phyloP scores from a whole-genome alignment of 2,797 vertebrate genomes.

The Molossus molossus region DNA sequence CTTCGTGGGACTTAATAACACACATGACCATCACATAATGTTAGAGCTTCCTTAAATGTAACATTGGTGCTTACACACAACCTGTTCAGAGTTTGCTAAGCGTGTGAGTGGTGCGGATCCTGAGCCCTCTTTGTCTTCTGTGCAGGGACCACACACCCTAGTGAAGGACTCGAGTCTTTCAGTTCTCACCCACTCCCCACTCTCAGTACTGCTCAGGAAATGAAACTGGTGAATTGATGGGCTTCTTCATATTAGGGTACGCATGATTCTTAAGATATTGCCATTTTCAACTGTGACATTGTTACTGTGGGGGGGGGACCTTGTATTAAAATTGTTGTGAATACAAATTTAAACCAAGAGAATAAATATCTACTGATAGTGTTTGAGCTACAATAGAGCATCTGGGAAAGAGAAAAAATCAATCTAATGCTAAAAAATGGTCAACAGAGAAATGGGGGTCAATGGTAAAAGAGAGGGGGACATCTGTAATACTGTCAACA shows the following conservation, averaged over 20 bases:
- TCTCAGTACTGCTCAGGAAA: neutral
- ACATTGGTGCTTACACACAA: neutral
- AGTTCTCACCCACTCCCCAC: neutral
- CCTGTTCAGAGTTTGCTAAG: neutral
- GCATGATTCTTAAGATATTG: neutral
- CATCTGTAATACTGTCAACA: too few relatives aligned
- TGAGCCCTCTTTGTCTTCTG: neutral
- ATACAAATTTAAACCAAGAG: neutral
- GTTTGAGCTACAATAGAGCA: neutral
- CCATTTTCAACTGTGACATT: neutral
- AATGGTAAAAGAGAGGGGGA: too few relatives aligned
- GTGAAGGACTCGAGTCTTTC: neutral
- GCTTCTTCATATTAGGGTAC: neutral
- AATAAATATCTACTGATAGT: neutral
- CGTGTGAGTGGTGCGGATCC: neutral
- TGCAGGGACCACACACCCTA: neutral
- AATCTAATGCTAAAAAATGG: constrained; percentile 23
- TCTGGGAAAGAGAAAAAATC: neutral
- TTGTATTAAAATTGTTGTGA: neutral
- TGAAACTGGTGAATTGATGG: neutral
- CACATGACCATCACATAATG: neutral
- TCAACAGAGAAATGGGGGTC: neutral
- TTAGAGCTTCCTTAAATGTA: neutral
- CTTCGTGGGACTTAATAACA: neutral
- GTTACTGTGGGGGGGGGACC: neutral